These are phyloP conservation scores for Chanos chanos DNA, from an alignment of 2,797 vertebrate species.

Conservation along the genomic window DNA sequence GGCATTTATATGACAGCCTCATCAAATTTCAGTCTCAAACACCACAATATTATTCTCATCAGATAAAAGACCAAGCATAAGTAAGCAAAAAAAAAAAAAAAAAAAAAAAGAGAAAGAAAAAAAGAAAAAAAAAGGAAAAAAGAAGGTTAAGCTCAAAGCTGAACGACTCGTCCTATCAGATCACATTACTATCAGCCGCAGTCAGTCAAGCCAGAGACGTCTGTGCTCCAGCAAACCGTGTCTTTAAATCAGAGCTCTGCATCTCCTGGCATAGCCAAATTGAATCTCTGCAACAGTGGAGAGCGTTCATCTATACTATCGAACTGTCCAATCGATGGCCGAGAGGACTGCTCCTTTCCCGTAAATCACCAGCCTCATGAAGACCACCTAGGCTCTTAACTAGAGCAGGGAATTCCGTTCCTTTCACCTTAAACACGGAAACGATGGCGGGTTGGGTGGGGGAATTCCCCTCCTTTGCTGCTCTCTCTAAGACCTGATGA, in stretches of 20 bases:
- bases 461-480: constrained; percentile 19
- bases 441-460: constrained; percentile 18
- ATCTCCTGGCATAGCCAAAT: constrained; percentile 44
- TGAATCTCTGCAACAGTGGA: constrained; percentile 41
- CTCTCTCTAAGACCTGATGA: neutral
- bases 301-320: constrained; percentile 42
- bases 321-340: constrained; percentile 24
- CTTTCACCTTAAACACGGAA: constrained; percentile 21
- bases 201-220: constrained; percentile 28
- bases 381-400: constrained; percentile 24
- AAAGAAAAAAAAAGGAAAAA: no score
- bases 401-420: constrained; percentile 36
- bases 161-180: constrained; percentile 18
- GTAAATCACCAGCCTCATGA: constrained; percentile 23
- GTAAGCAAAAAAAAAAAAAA: no score
- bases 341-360: constrained; percentile 24
- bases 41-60: no score
- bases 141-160: no score
- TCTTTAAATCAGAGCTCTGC: constrained; percentile 34
- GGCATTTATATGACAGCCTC: no score
- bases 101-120: no score
- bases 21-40: no score
- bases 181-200: neutral
- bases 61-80: no score
- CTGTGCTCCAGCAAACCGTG: neutral